Evolutionary conservation across 2,797 vertebrate genomes (phyloP).

Genomic region (Cirrhinus molitorella): DNA sequence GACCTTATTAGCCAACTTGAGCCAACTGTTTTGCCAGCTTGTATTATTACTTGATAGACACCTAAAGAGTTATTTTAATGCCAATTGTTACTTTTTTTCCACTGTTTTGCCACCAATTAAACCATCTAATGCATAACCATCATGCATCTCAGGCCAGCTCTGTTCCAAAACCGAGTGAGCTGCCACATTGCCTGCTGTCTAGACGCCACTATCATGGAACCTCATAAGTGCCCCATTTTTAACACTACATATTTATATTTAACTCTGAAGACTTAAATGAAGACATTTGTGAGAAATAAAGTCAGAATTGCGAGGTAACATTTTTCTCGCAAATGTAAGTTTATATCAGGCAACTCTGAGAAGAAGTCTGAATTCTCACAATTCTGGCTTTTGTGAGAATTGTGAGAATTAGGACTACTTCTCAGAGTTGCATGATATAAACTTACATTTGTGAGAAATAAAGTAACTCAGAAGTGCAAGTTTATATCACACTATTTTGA

Average conservation of each 20-base stretch:
- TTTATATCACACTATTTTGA: no score
- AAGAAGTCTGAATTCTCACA: no score
- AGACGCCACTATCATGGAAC: not conserved
- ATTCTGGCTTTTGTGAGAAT: no score
- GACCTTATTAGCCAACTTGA: constrained; percentile 43
- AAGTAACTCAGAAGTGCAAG: no score
- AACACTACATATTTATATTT: not conserved
- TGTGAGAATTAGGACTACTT: no score
- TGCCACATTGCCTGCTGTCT: not conserved
- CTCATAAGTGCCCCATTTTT: not conserved
- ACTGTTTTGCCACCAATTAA: not conserved
- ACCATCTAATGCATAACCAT: no score
- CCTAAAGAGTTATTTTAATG: not conserved
- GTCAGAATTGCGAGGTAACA: no score
- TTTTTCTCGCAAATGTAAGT: no score
- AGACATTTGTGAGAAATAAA: no score
- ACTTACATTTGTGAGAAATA: no score
- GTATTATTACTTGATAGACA: constrained; percentile 6
- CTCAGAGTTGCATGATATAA: no score
- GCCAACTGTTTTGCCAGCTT: constrained; percentile 13
- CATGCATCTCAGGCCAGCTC: constrained; percentile 4
- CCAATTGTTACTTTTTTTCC: not conserved
- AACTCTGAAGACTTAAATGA: not conserved
- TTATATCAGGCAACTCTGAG: no score
- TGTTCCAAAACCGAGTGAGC: not conserved